phyloP scores from a whole-genome alignment of 2,888 invertebrate genomes.

The Tenthredo scrophulariae region DNA sequence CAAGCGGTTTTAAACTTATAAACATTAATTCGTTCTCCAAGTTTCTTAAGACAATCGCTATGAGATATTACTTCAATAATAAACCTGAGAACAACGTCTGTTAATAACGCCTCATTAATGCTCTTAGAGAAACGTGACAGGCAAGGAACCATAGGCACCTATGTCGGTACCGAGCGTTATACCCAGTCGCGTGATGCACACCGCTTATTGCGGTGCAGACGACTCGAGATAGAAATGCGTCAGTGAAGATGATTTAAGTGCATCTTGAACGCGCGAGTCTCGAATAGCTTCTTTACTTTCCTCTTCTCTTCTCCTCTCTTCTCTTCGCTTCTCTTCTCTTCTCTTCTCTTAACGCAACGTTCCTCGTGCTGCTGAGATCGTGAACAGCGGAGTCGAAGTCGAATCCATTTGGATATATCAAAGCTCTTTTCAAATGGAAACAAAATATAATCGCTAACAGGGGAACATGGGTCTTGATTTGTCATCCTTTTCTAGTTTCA shows the following conservation, averaged over 20 bases:
- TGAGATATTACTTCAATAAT: neutral
- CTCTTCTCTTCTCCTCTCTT: neutral
- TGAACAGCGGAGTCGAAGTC: slow-evolving; percentile 25
- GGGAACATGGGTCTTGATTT: neutral
- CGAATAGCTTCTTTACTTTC: neutral
- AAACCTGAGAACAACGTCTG: neutral
- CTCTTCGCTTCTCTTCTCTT: neutral
- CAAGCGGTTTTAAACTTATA: neutral
- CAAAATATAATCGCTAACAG: slow-evolving; percentile 9
- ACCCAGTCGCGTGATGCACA: slow-evolving; percentile 23
- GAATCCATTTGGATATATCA: slow-evolving; percentile 50
- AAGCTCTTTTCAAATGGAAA: slow-evolving; percentile 8
- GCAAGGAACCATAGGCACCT: slow-evolving; percentile 21
- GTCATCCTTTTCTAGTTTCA: neutral
- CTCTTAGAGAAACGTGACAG: slow-evolving; percentile 28
- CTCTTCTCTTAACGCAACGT: neutral
- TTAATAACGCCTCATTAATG: slow-evolving; percentile 24
- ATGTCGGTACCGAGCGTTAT: slow-evolving; percentile 18
- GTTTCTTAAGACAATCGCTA: neutral
- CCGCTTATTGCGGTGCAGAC: slow-evolving; percentile 29
- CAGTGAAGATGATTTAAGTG: slow-evolving; percentile 48
- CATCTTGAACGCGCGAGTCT: slow-evolving; percentile 31
- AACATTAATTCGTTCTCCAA: neutral
- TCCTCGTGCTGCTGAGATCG: slow-evolving; percentile 7
- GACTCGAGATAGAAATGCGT: slow-evolving; percentile 22